These are phyloP conservation scores for Dolichotis patagonum DNA, from an alignment of 2,113 vertebrate genomes.

Conservation along the genomic window DNA sequence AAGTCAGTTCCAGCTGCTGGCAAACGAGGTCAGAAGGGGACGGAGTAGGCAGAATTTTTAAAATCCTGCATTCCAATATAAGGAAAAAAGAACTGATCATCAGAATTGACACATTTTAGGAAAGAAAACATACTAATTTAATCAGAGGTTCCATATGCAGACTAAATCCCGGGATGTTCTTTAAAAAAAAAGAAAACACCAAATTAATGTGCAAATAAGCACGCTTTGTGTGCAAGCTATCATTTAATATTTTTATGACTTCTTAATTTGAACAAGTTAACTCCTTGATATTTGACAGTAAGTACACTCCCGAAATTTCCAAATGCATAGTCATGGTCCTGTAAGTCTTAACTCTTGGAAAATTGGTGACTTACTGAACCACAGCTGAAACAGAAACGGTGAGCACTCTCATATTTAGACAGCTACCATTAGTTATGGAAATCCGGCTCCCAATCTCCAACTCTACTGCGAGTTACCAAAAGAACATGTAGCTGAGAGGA, in stretches of 20 bases:
- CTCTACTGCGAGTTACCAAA: not conserved
- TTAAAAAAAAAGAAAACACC: not conserved
- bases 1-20: not conserved
- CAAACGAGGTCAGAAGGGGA: not conserved
- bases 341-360: not conserved
- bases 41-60: not conserved
- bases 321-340: not conserved
- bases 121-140: not conserved
- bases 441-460: not conserved
- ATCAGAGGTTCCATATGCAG: not conserved
- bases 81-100: constrained; percentile 16
- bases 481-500: not conserved
- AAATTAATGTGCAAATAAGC: not conserved
- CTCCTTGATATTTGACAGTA: not conserved
- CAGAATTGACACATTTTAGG: not conserved
- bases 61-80: not conserved
- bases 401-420: not conserved
- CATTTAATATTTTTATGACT: not conserved
- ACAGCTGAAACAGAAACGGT: not conserved
- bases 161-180: not conserved
- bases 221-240: not conserved
- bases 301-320: not conserved
- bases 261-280: constrained; percentile 13
- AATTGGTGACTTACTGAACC: not conserved
- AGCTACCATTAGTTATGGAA: not conserved